These are phyloP conservation scores for Eudemis profundana DNA, from an alignment of 2,888 invertebrate species.

Conservation along the genomic window DNA sequence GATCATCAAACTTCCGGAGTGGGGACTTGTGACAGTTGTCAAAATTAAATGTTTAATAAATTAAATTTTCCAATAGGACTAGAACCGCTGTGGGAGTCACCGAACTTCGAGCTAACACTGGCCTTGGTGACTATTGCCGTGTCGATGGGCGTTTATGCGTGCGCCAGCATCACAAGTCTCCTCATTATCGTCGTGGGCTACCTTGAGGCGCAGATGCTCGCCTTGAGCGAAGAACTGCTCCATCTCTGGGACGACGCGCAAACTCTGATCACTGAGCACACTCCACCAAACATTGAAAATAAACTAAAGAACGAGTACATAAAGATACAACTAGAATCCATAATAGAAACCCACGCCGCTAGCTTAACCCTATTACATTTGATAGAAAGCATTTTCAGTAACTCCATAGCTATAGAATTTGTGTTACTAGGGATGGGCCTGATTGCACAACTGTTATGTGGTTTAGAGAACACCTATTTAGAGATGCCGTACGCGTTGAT, in stretches of 20 bases:
- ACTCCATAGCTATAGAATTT: slow-evolving; percentile 63
- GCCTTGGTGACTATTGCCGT: slow-evolving; percentile 48
- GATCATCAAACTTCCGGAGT: too few relatives aligned
- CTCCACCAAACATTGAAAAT: slow-evolving; percentile 49
- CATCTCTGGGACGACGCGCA: slow-evolving; percentile 56
- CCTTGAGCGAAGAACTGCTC: slow-evolving; percentile 60
- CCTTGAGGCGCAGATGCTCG: slow-evolving; percentile 64
- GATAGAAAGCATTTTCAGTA: slow-evolving; percentile 58
- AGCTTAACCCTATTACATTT: slow-evolving; percentile 55
- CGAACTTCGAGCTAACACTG: slow-evolving; percentile 64
- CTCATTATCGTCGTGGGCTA: slow-evolving; percentile 62
- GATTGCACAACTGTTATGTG: slow-evolving; percentile 65
- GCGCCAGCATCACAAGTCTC: slow-evolving; percentile 58
- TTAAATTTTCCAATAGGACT: too few relatives aligned
- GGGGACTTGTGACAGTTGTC: too few relatives aligned
- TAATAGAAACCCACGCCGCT: slow-evolving; percentile 56
- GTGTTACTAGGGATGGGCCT: slow-evolving; percentile 57
- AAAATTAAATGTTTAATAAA: too few relatives aligned
- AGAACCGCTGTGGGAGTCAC: slow-evolving; percentile 64
- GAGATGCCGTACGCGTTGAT: slow-evolving; percentile 61
- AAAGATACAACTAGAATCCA: slow-evolving; percentile 51
- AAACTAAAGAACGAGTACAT: slow-evolving; percentile 59
- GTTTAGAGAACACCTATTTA: slow-evolving; percentile 64
- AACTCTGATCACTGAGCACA: slow-evolving; percentile 11
- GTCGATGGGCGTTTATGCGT: slow-evolving; percentile 54